phyloP scores from a whole-genome alignment of 2,113 vertebrate species.

The Camelus bactrianus region DNA sequence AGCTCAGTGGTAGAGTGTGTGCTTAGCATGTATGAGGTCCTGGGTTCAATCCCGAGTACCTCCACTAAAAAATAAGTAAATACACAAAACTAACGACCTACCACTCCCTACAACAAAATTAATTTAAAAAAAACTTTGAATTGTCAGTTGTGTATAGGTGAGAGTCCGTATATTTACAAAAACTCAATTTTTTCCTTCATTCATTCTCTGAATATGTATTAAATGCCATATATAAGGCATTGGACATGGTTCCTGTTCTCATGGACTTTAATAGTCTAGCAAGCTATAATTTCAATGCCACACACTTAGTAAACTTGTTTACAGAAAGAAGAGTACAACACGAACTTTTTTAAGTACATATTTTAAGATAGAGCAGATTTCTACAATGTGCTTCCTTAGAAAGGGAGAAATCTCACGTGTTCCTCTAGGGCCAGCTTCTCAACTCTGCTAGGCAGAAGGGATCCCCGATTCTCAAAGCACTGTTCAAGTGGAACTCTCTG shows the following conservation, averaged over 20 bases:
- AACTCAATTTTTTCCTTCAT: constrained; percentile 40
- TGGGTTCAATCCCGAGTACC: too few relatives aligned
- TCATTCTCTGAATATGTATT: not conserved
- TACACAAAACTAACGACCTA: too few relatives aligned
- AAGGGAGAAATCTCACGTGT: constrained; percentile 18
- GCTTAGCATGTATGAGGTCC: too few relatives aligned
- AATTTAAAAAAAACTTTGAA: not conserved
- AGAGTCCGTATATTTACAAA: not conserved
- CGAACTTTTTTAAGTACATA: not conserved
- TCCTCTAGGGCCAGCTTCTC: not conserved
- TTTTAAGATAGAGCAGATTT: not conserved
- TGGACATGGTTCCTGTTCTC: not conserved
- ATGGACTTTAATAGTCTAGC: not conserved
- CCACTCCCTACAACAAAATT: too few relatives aligned
- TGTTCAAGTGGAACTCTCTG: not conserved
- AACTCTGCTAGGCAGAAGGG: not conserved
- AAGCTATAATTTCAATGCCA: not conserved
- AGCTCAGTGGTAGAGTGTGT: too few relatives aligned
- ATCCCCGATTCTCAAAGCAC: not conserved
- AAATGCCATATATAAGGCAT: not conserved
- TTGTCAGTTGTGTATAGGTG: not conserved
- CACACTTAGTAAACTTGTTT: not conserved
- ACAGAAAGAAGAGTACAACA: not conserved
- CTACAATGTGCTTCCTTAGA: not conserved
- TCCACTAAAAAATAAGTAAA: too few relatives aligned